Evolutionary conservation across 2,113 vertebrate genomes (phyloP).

Genomic region (Oncorhynchus gorbuscha): DNA sequence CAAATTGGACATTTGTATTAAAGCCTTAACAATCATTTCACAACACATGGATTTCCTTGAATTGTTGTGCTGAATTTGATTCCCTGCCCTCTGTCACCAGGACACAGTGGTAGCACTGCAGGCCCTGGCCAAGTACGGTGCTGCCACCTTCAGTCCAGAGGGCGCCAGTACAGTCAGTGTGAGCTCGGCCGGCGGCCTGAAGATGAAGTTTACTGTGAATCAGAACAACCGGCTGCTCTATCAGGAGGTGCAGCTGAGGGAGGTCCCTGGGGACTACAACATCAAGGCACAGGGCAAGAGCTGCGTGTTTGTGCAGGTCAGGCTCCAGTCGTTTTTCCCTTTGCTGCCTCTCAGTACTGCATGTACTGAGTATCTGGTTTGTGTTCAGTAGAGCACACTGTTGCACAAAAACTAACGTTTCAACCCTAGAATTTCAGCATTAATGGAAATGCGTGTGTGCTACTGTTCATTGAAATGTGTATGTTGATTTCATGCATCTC

Average conservation of each 20-base stretch:
- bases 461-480: no score
- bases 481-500: no score
- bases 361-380: neutral
- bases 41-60: no score
- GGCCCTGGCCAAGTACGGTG: constrained; percentile 80
- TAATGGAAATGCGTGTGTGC: no score
- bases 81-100: constrained; percentile 47
- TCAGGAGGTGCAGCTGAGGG: constrained; percentile 73
- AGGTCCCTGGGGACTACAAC: constrained; percentile 71
- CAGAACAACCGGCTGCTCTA: constrained; percentile 77
- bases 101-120: constrained; percentile 88
- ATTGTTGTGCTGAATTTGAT: no score
- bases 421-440: neutral
- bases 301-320: constrained; percentile 79
- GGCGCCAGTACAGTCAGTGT: constrained; percentile 65
- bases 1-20: no score
- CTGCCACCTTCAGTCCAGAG: constrained; percentile 58
- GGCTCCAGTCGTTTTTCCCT: constrained; percentile 11
- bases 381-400: neutral
- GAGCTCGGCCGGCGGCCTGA: constrained; percentile 61
- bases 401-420: neutral
- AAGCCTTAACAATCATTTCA: no score
- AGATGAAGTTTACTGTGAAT: constrained; percentile 72
- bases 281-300: constrained; percentile 70
- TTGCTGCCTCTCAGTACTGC: neutral